These are phyloP conservation scores for Ganaspis sp. DNA, from an alignment of 1,140 invertebrate species.

Conservation along the genomic window DNA sequence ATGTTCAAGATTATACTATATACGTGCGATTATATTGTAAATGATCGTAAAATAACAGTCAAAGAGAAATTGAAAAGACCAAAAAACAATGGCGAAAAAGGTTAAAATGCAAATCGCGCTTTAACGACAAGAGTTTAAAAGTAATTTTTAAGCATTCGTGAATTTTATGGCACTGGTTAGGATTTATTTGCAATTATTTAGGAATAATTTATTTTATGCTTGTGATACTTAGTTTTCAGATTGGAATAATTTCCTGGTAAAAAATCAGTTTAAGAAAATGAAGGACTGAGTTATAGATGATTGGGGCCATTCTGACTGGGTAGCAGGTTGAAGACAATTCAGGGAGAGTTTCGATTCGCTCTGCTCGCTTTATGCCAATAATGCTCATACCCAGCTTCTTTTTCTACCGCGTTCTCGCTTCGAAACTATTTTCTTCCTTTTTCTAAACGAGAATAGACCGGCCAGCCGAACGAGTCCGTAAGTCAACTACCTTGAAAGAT, in stretches of 20 bases:
- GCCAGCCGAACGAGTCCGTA: constrained; percentile 7
- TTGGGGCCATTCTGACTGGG: not conserved
- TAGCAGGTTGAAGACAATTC: not conserved
- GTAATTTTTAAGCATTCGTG: too few species aligned
- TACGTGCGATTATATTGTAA: too few species aligned
- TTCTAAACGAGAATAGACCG: constrained; percentile 5
- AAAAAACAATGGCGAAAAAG: too few species aligned
- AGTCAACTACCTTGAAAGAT: constrained; percentile 9
- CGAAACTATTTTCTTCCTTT: not conserved
- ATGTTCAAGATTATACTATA: too few species aligned
- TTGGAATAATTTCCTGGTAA: not conserved
- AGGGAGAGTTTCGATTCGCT: constrained; percentile 12
- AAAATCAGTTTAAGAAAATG: constrained; percentile 7
- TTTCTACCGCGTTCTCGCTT: not conserved
- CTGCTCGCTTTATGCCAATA: constrained; percentile 1
- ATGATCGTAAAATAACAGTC: too few species aligned
- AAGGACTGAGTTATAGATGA: not conserved
- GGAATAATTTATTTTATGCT: too few species aligned
- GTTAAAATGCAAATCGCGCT: too few species aligned
- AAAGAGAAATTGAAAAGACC: too few species aligned
- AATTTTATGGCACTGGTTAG: too few species aligned
- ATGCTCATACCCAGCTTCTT: not conserved
- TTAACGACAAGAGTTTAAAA: too few species aligned
- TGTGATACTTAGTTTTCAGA: too few species aligned
- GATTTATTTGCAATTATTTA: too few species aligned